phyloP scores from a whole-genome alignment of 53 echinoderm and acorn worm species.

The Echinarachnius parma region DNA sequence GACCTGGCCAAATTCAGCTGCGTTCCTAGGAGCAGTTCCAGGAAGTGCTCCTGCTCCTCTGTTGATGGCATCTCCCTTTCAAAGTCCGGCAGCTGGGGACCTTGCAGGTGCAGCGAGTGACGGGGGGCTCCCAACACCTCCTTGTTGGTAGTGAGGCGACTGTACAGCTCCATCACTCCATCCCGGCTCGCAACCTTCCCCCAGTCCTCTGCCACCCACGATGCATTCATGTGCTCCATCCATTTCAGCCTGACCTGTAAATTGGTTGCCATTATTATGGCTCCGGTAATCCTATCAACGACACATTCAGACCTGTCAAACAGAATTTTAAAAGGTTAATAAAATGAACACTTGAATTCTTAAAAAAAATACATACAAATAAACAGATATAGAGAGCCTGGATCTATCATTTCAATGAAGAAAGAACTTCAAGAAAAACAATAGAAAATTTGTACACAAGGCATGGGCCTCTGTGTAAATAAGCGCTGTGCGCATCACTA shows the following conservation, averaged over 20 bases:
- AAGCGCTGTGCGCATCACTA: no score
- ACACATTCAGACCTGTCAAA: neutral
- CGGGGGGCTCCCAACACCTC: constrained; percentile 79
- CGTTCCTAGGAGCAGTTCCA: constrained; percentile 72
- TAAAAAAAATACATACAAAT: no score
- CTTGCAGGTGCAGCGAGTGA: constrained; percentile 84
- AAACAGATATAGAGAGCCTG: no score
- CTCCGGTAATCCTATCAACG: neutral
- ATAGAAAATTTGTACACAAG: no score
- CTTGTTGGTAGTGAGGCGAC: constrained; percentile 79
- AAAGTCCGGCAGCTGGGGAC: constrained; percentile 93
- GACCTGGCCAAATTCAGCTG: constrained; percentile 82
- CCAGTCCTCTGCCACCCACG: constrained; percentile 95
- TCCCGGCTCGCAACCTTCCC: constrained; percentile 80
- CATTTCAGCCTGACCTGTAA: constrained; percentile 85
- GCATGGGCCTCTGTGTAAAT: no score
- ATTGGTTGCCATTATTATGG: constrained; percentile 62
- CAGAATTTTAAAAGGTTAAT: no score
- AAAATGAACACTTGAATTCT: no score
- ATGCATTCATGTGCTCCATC: constrained; percentile 97
- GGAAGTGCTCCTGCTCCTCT: constrained; percentile 92
- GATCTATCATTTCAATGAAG: no score
- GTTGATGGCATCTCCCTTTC: constrained; percentile 78
- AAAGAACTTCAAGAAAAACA: no score
- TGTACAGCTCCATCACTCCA: constrained; percentile 76